A percentile compares a stretch with the other conserved stretches of the same genome.
phyloP scores from a whole-genome alignment of 2,797 vertebrate genomes.

The Mionectes olivaceus region DNA sequence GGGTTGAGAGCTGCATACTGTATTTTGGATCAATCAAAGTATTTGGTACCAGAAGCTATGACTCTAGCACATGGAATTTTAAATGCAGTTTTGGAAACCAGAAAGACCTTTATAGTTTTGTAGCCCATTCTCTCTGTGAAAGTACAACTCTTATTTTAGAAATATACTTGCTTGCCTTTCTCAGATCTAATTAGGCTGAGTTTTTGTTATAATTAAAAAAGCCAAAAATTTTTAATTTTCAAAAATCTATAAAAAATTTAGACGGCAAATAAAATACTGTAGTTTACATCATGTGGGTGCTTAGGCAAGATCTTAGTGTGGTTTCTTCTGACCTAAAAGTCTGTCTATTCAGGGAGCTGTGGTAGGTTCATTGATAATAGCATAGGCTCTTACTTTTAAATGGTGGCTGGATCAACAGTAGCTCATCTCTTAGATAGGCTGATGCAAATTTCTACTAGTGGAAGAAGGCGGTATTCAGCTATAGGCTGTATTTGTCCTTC shows the following conservation, averaged over 20 bases:
- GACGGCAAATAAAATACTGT: not conserved
- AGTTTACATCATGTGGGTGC: not conserved
- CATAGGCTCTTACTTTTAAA: not conserved
- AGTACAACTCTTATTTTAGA: not conserved
- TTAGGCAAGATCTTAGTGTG: not conserved
- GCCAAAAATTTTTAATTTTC: accelerated
- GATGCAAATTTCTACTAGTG: not conserved
- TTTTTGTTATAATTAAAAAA: not conserved
- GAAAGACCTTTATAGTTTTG: not conserved
- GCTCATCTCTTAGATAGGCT: not conserved
- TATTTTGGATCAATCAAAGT: not conserved
- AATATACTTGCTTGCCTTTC: not conserved
- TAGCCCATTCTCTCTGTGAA: not conserved
- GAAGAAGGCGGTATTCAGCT: not conserved
- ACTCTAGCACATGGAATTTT: not conserved
- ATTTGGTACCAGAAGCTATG: not conserved
- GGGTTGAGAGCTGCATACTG: not conserved
- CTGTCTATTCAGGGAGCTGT: not conserved
- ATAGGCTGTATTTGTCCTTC: not conserved
- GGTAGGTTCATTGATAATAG: not conserved
- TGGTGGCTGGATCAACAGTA: not conserved
- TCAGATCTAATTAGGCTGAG: not conserved
- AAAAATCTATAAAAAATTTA: not conserved
- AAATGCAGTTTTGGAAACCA: not conserved
- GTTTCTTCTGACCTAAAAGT: not conserved